These are phyloP conservation scores for Mormyrops boulengeri DNA, from an alignment of 2,797 vertebrate genomes.

Conservation along the genomic window DNA sequence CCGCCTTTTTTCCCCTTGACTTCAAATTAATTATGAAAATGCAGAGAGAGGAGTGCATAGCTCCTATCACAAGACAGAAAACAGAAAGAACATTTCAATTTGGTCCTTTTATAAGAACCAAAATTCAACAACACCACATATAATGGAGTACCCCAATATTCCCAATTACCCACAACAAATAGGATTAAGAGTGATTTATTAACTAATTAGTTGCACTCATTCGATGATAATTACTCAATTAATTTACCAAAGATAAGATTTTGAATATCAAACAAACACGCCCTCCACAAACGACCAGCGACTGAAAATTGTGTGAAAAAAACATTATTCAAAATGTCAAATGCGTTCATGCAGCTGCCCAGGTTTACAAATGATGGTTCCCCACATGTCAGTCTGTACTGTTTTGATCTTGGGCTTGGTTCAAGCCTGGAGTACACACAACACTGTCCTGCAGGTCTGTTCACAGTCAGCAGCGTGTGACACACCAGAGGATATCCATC, in stretches of 20 bases:
- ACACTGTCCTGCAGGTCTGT: neutral
- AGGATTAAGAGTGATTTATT: neutral
- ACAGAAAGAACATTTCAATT: neutral
- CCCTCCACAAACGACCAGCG: neutral
- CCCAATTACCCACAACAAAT: neutral
- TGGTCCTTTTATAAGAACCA: neutral
- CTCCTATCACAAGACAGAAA: neutral
- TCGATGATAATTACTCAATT: neutral
- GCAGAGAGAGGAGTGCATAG: neutral
- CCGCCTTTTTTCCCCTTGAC: neutral
- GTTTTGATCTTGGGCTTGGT: neutral
- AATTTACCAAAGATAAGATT: conserved; percentile 4
- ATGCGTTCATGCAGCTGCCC: neutral
- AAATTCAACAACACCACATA: neutral
- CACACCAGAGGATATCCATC: neutral
- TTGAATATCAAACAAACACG: neutral
- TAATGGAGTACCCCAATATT: neutral
- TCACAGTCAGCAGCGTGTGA: neutral
- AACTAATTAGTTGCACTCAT: neutral
- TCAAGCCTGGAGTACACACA: neutral
- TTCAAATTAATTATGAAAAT: conserved; percentile 14
- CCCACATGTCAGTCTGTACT: neutral
- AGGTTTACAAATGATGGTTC: neutral
- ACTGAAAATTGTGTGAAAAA: neutral
- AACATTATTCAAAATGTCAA: neutral